These are phyloP conservation scores for Ectropis grisescens DNA, from an alignment of 1,140 invertebrate genomes.

Conservation along the genomic window DNA sequence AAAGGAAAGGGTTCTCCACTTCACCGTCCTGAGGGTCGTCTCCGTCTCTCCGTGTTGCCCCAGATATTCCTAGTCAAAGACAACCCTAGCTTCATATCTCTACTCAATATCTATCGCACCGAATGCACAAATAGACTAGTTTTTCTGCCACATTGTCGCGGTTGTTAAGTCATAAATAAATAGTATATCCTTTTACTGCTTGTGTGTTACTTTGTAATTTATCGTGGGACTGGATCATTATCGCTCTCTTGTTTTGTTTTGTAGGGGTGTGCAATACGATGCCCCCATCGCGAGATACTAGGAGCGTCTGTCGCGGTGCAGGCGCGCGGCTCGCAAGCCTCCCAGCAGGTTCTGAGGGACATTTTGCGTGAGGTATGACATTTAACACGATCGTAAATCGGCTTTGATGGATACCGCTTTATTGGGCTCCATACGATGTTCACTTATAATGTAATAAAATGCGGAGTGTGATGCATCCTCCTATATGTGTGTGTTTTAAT, in stretches of 20 bases:
- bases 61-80: constrained; percentile 97
- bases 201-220: no score
- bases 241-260: no score
- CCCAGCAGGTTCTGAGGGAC: constrained; percentile 83
- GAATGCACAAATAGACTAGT: constrained; percentile 80
- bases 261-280: constrained; percentile 83
- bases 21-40: constrained; percentile 94
- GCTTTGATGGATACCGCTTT: no score
- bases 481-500: no score
- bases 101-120: constrained; percentile 94
- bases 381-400: no score
- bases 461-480: no score
- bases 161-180: no score
- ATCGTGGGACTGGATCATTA: no score
- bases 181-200: no score
- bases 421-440: no score
- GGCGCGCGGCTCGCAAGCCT: constrained; percentile 88
- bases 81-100: constrained; percentile 91
- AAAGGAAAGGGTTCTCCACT: constrained; percentile 94
- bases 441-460: no score
- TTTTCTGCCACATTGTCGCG: no score
- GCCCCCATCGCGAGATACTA: constrained; percentile 93
- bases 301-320: constrained; percentile 92
- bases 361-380: constrained; percentile 54
- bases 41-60: constrained; percentile 94